Base-by-base conservation (phyloP, 2,888 invertebrate species). In the Troilus luridus region DNA sequence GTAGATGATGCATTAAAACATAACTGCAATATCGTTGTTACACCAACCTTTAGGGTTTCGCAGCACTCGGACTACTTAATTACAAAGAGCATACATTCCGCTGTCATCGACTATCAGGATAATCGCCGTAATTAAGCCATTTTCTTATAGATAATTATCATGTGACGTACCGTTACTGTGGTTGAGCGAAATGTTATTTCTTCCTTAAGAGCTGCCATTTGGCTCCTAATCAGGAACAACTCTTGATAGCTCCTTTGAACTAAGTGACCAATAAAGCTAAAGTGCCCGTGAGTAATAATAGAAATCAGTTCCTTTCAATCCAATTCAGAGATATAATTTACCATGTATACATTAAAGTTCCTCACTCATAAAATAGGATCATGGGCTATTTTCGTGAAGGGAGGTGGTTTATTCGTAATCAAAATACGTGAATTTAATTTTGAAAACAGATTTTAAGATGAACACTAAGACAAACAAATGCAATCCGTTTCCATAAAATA, bases 251-350 rank as follows among this genome's bases (percentile, higher is more conserved):
- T 17, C 19, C 72, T 77, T 41, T 41, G 27, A 24, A 41, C 72
- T 41, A 77, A 77, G 72, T 77, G 72, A 77, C 27, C 72, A 77
- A 77, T 77, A 77, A 77, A 77, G 24, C 12, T 12, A 24, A 67
- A 24, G 24, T 24, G 67, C 19, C 12, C 0, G 14, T 24, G 5
- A 14, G 3, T 67, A 24, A 10, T 67, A n/a, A 24, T n/a, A 67
- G 5, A 12, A 24, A 64, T 64, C 64, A n/a, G n/a, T n/a, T 64
- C 64, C 2, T n/a, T 1, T 1, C n/a, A 19, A n/a, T 64, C n/a
- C 19, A 11, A n/a, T n/a, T n/a, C 64, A 2, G 19, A 10, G n/a
- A 64, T 3, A 10, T 64, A 21, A n/a, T n/a, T 21, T 19, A 19
- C 19, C 10, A n/a, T 64, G 3, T 11, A n/a, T n/a, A n/a, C 2